Percentiles rank a stretch among this genome's conserved stretches.
These are phyloP conservation scores for Myanophis thanlyinensis DNA, from an alignment of 2,113 vertebrate species.

Conservation along the genomic window DNA sequence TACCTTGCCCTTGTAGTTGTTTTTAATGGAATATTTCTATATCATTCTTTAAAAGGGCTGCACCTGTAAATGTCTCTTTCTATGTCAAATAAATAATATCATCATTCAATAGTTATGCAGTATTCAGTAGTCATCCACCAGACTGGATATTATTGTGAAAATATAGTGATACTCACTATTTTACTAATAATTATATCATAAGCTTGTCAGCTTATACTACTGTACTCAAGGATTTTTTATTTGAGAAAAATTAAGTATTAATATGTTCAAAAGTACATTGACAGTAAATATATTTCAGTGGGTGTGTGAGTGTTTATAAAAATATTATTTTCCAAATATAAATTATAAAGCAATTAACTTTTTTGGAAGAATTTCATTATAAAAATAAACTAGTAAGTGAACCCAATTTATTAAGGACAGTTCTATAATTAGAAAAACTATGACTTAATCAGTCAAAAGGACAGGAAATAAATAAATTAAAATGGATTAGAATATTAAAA, in stretches of 20 bases:
- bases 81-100: background rate
- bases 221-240: background rate
- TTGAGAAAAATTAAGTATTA: background rate
- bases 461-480: background rate
- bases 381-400: background rate
- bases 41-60: background rate
- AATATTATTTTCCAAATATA: background rate
- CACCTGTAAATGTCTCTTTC: background rate
- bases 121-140: background rate
- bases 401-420: rapidly evolving
- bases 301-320: background rate
- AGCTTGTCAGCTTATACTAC: background rate
- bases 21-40: background rate
- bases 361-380: background rate
- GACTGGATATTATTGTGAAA: background rate
- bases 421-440: background rate
- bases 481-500: background rate
- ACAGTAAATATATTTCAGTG: background rate
- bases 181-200: background rate
- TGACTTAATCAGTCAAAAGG: background rate
- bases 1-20: background rate
- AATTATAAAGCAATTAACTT: background rate
- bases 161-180: background rate
- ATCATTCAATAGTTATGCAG: background rate
- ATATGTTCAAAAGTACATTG: background rate